Base-by-base conservation (phyloP, 2,113 vertebrate species). In the Microcebus murinus region DNA sequence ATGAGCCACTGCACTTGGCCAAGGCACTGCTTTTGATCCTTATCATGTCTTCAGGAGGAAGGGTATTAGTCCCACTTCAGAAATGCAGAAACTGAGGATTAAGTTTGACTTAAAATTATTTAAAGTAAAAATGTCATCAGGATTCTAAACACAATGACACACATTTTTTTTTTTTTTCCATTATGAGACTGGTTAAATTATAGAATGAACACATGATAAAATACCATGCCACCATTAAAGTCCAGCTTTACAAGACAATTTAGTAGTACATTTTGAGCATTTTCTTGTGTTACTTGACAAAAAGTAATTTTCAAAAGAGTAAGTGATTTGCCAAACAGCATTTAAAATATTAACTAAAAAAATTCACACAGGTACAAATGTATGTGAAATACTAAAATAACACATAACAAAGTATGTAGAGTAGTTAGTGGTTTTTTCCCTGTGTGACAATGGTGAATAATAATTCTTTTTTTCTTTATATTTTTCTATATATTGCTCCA, bases 291-390 rank as follows among this genome's bases (percentile, higher is more conserved):
- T 83, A 91, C 68, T n/a, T 70, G 31, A 65, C 52, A 67, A 89
- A 87, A 76, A 63, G 25, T 25, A 90, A 88, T 91, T 85, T 85
- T 29, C 36, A 57, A 89, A 96, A 50, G 7, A 93, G 63, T 87
- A 87, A 63, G 7, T 65, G n/a, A 90, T 90, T 91, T 84, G 25
- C 23, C 94, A 88, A 90, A 63, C 2, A 25, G 10, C 9, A 29
- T 42, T 10, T n/a, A 70, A 74, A 90, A 76, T 92, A 71, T 71
- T 65, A 90, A 79, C 42, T 73, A 67, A 86, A 39, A 96, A 96
- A 63, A 55, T 52, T 57, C 15, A 68, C 7, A 31, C 4, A 29
- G 23, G 48, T 61, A 23, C 83, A 91, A 77, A 98, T 94, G 31
- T 13, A 50, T 48, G 59, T 76, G 67, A 94, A 92, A 31, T 55